Base-by-base conservation (phyloP, 2,888 invertebrate genomes). In the Leistus spinibarbis region DNA sequence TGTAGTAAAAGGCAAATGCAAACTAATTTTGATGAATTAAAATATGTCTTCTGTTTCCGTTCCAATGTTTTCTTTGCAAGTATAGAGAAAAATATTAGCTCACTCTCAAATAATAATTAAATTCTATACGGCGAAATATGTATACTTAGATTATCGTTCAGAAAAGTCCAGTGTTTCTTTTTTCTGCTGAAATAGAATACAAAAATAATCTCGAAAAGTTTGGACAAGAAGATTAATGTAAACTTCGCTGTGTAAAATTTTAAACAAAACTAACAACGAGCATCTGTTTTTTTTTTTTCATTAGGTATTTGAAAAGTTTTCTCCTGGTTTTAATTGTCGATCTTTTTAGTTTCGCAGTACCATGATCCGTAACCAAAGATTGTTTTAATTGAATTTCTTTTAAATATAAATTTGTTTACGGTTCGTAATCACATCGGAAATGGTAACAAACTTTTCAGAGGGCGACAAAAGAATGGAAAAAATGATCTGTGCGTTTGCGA, bases 301-400 rank as follows among this genome's bases (percentile, higher is more conserved):
- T 60, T 60, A 60, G 60, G 22, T 20, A 60, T 60, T 60, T 16
- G 19, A 60, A 57, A 60, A 60, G 60, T 60, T 13, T n/a, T 24
- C 16, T 4, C n/a, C 64, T 10, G 27, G 10, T 16, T 13, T 20
- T 62, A 62, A 62, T 62, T 62, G 62, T 27, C 64, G 64, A 24
- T 24, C 27, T n/a, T n/a, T 64, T 22, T 20, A 20, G n/a, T 20
- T 64, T 20, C 10, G 24, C 17, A 13, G 10, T 19, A 20, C 16
- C 16, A 13, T 19, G 2, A 62, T 19, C 17, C 62, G 13, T 19
- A 20, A 20, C 62, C 13, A 5, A 24, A 9, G 13, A 23, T 53
- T 40, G 54, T 20, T 62, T 68, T 74, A 74, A 74, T 68, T 74
- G 74, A 74, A 74, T 74, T 74, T 74, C 74, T 74, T 74, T 67